Conservation (phyloP, 2,113 vertebrate species). For the Labrus mixtus region DNA sequence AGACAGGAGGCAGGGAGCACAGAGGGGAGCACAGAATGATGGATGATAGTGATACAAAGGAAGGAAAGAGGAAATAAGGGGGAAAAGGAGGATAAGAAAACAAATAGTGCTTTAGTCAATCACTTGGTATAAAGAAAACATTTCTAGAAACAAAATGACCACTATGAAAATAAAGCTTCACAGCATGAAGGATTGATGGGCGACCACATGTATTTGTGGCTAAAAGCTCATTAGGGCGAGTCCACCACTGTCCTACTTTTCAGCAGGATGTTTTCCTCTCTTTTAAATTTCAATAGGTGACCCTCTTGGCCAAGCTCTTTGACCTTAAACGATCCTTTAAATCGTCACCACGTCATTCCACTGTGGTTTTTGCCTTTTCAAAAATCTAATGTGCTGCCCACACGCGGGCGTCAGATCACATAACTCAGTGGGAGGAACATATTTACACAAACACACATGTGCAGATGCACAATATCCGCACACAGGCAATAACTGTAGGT, state of each 20-base stretch:
- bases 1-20: neutral
- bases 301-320: conserved; percentile 28
- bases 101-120: neutral
- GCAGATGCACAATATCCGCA: conserved; percentile 41
- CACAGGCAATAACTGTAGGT: conserved; percentile 55
- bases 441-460: conserved; percentile 63
- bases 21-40: neutral
- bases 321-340: conserved; percentile 51
- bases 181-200: conserved; percentile 29
- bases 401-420: conserved; percentile 71
- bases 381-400: conserved; percentile 73
- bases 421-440: conserved; percentile 79
- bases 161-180: conserved; percentile 31
- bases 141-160: conserved; percentile 37
- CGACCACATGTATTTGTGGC: conserved; percentile 54
- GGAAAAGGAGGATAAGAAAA: conserved; percentile 5
- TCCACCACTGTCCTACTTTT: conserved; percentile 48
- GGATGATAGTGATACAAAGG: neutral
- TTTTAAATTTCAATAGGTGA: conserved; percentile 30
- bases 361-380: conserved; percentile 49
- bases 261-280: conserved; percentile 4
- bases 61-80: neutral
- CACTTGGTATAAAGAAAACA: conserved; percentile 22
- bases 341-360: conserved; percentile 52
- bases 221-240: conserved; percentile 10